Conservation (phyloP, 1,140 invertebrate genomes). For the Saxidomus purpurata region DNA sequence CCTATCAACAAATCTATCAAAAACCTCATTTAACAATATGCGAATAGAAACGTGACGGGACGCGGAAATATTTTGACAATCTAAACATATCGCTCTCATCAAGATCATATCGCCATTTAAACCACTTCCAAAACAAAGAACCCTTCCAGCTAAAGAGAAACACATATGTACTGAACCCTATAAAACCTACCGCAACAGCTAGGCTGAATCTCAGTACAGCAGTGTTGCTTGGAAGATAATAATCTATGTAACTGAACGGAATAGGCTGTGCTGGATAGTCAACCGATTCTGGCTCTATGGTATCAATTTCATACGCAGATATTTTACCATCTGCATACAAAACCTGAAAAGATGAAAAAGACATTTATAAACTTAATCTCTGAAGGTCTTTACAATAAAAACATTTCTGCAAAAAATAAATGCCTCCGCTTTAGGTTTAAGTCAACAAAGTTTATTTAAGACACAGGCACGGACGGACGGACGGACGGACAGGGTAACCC, state of each 20-base stretch:
- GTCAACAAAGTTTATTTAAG: too few relatives aligned
- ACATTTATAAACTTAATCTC: too few relatives aligned
- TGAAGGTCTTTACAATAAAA: too few relatives aligned
- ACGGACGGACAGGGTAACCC: too few relatives aligned
- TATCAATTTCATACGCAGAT: slow-evolving; percentile 71
- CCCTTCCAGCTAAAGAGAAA: slow-evolving; percentile 47
- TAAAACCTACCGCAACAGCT: not conserved
- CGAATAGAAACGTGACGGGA: not conserved
- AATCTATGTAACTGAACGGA: slow-evolving; percentile 42
- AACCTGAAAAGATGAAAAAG: slow-evolving; percentile 69
- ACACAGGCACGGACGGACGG: too few relatives aligned
- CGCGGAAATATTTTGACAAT: slow-evolving; percentile 24
- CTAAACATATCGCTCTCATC: slow-evolving; percentile 40
- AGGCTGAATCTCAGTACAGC: slow-evolving; percentile 28
- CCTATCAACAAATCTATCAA: too few relatives aligned
- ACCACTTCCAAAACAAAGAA: slow-evolving; percentile 28
- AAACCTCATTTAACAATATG: too few relatives aligned
- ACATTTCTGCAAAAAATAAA: too few relatives aligned
- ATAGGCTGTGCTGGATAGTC: slow-evolving; percentile 49
- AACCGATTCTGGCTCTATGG: slow-evolving; percentile 75
- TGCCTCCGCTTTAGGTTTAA: too few relatives aligned
- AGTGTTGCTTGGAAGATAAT: slow-evolving; percentile 34
- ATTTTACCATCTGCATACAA: slow-evolving; percentile 70
- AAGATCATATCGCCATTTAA: slow-evolving; percentile 28
- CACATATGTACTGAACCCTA: slow-evolving; percentile 13